Evolutionary conservation across 2,113 vertebrate species (phyloP).

Genomic region (Oryzias melastigma): DNA sequence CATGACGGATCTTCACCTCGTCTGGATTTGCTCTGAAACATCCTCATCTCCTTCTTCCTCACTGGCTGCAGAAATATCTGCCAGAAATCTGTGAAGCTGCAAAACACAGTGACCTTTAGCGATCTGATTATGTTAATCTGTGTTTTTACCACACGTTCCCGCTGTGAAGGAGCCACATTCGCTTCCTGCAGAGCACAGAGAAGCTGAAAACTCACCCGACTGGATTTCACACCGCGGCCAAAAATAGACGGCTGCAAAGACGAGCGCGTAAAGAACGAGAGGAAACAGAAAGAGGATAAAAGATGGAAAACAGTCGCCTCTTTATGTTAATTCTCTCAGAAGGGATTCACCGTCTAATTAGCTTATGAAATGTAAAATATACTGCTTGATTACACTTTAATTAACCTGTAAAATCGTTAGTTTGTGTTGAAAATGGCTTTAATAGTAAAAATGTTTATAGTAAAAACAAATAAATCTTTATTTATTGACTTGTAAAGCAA

Average conservation of each 20-base stretch:
- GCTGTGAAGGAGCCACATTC: slow-evolving; percentile 21
- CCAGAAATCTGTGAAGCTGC: slow-evolving; percentile 15
- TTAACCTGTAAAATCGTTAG: slow-evolving; percentile 9
- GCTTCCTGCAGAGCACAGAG: slow-evolving; percentile 24
- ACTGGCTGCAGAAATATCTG: slow-evolving; percentile 6
- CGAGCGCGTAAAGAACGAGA: background rate
- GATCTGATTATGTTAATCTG: slow-evolving; percentile 8
- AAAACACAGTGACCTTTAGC: slow-evolving; percentile 22
- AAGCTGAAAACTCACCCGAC: slow-evolving; percentile 21
- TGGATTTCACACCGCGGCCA: slow-evolving; percentile 8
- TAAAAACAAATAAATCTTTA: too few relatives aligned
- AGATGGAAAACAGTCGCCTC: background rate
- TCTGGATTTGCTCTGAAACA: too few relatives aligned
- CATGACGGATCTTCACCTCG: background rate
- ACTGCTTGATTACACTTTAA: slow-evolving; percentile 10
- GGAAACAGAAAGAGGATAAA: slow-evolving; percentile 5
- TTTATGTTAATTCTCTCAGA: background rate
- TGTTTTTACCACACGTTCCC: slow-evolving; percentile 33
- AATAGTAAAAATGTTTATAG: background rate
- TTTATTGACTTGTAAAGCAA: too few relatives aligned
- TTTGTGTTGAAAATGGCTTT: background rate
- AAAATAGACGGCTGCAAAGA: slow-evolving; percentile 11
- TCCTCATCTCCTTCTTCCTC: background rate
- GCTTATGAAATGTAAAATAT: slow-evolving; percentile 4
- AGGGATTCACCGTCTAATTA: slow-evolving; percentile 1